These are phyloP conservation scores for Yasuhikotakia modesta DNA, from an alignment of 2,797 vertebrate genomes.

Conservation along the genomic window DNA sequence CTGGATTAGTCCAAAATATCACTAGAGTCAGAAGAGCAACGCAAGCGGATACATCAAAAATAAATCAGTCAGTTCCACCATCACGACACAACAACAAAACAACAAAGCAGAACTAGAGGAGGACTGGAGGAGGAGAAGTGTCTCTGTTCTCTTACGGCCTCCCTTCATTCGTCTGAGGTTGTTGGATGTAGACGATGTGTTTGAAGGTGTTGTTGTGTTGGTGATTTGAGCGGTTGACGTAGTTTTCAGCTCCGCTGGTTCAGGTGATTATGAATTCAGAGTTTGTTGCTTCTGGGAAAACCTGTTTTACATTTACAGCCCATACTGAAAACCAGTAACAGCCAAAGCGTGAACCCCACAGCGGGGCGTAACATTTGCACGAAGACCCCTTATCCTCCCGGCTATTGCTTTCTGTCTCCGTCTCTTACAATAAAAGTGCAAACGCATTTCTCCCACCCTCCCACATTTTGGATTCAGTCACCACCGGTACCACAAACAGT, in stretches of 20 bases:
- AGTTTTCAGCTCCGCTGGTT: constrained; percentile 45
- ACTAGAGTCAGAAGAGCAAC: constrained; percentile 73
- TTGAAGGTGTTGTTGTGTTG: constrained; percentile 50
- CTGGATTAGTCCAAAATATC: constrained; percentile 72
- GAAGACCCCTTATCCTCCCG: constrained; percentile 41
- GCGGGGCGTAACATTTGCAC: constrained; percentile 25
- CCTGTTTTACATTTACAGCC: constrained; percentile 32
- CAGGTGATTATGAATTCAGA: constrained; percentile 23
- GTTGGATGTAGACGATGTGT: constrained; percentile 46
- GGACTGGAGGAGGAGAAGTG: constrained; percentile 64
- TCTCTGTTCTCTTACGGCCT: constrained; percentile 65
- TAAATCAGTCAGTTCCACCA: constrained; percentile 76
- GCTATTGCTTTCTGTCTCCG: constrained; percentile 46
- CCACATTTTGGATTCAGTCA: constrained; percentile 31
- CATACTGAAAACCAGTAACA: constrained; percentile 42
- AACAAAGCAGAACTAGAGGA: constrained; percentile 72
- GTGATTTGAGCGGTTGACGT: constrained; percentile 31
- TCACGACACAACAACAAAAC: constrained; percentile 75
- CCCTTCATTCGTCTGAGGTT: constrained; percentile 62
- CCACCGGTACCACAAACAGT: constrained; percentile 42
- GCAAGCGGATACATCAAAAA: constrained; percentile 74
- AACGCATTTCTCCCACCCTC: constrained; percentile 34
- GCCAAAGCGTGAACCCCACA: constrained; percentile 14
- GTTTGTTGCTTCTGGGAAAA: constrained; percentile 55
- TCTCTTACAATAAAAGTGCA: constrained; percentile 55